Evolutionary conservation across 2,797 vertebrate species (phyloP), one percentile per base, ranked within the genome.

Genomic region (Muraenolepis orangiensis): DNA sequence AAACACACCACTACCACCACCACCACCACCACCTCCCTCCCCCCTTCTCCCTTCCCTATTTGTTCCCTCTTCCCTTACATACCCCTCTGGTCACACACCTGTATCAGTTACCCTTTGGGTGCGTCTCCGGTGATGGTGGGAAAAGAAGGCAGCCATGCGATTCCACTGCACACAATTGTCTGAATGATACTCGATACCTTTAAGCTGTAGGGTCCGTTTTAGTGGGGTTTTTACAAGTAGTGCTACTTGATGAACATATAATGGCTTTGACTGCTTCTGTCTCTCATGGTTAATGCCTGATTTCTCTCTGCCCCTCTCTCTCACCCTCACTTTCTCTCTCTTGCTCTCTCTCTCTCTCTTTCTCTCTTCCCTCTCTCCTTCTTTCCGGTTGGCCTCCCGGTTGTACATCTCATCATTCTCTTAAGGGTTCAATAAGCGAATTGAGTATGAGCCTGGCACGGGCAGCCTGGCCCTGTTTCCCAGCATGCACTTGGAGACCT

Each of bases 371-470:
- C 18, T 46, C 11, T 46, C 18, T 40, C 38, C 38, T 57, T 26
- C 0, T n/a, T n/a, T 29, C 64, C 64, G 13, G 23, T 66, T 66
- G 28, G 11, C 64, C 2, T 13, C 42, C 64, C 72, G 28, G 29
- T n/a, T 14, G 18, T 76, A 72, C 36, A 16, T 14, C 7, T 46
- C 26, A 72, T 46, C 26, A 72, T 12, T 76, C 3, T 28, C n/a
- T 72, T 72, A 86, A 99, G 98, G 96, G 26, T 98, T 97, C 93
- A 98, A 90, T 89, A 96, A 95, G 84, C 94, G 96, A 88, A 95
- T 97, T 64, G 98, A 99, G 73, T 99, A 99, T 0, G 98, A 99
- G 78, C 98, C 98, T 0, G 98, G 98, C 77, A 97, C 96, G 0
- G 97, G 97, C 2, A 94, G 96, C 0, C 84, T 99, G 82, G 94